Evolutionary conservation across 2,888 invertebrate genomes (phyloP).

Genomic region (Catocala fraxini): DNA sequence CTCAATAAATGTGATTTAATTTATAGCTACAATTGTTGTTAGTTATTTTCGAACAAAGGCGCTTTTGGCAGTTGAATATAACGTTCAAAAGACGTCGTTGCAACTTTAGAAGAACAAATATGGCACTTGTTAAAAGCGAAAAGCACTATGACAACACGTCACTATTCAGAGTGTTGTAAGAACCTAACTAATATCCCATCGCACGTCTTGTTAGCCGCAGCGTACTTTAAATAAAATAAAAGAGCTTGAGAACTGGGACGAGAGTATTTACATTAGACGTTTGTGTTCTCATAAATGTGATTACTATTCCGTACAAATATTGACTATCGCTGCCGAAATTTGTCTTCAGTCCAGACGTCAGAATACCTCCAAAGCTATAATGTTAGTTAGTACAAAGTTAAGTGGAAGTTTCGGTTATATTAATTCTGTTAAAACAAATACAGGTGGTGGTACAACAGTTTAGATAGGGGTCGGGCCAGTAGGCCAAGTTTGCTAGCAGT

Average conservation of each 20-base stretch:
- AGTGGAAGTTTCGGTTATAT: slow-evolving; percentile 36
- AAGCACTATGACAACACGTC: not conserved
- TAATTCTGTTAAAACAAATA: slow-evolving; percentile 41
- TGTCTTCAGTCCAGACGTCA: slow-evolving; percentile 21
- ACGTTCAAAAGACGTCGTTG: too few species aligned
- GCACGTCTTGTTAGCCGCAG: not conserved
- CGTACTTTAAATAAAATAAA: not conserved
- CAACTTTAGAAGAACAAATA: slow-evolving; percentile 7
- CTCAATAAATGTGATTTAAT: slow-evolving; percentile 34
- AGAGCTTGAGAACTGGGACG: not conserved
- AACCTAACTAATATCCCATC: not conserved
- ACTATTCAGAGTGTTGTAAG: slow-evolving; percentile 2
- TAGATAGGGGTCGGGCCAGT: slow-evolving; percentile 53
- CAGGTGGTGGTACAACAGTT: slow-evolving; percentile 23
- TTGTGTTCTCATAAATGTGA: slow-evolving; percentile 10
- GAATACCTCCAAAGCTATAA: slow-evolving; percentile 37
- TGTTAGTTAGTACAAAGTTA: slow-evolving; percentile 28
- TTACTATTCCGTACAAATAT: slow-evolving; percentile 16
- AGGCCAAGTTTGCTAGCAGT: slow-evolving; percentile 61
- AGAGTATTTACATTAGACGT: not conserved
- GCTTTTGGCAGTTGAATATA: not conserved
- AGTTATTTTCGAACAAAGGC: not conserved
- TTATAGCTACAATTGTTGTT: slow-evolving; percentile 4
- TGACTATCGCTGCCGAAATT: slow-evolving; percentile 21
- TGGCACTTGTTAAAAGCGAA: not conserved